These are phyloP conservation scores for Hipparchia sbordonii DNA, from an alignment of 2,888 invertebrate species.

Conservation along the genomic window DNA sequence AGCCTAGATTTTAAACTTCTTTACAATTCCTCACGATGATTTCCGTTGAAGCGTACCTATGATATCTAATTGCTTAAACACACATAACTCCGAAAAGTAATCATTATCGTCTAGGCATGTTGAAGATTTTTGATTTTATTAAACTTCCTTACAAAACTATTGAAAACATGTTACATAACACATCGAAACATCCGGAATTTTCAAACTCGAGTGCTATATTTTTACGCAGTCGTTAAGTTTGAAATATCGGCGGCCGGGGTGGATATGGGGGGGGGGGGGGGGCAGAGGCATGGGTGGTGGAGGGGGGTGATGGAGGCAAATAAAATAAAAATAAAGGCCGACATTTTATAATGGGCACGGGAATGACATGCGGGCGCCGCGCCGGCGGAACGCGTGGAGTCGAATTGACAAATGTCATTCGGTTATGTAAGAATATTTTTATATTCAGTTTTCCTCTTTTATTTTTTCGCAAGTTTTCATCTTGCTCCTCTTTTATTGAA, in stretches of 20 bases:
- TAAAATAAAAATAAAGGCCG: slow-evolving; percentile 82
- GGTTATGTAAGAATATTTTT: slow-evolving; percentile 25
- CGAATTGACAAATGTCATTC: slow-evolving; percentile 33
- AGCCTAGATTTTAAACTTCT: too few relatives aligned
- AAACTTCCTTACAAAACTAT: slow-evolving; percentile 23
- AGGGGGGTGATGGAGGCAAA: slow-evolving; percentile 56
- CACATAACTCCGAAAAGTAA: too few relatives aligned
- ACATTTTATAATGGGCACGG: slow-evolving; percentile 81
- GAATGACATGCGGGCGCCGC: slow-evolving; percentile 82
- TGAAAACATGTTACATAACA: slow-evolving; percentile 28
- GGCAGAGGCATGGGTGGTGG: slow-evolving; percentile 36
- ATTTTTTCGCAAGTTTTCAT: not conserved
- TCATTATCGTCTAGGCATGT: too few relatives aligned
- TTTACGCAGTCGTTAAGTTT: slow-evolving; percentile 80
- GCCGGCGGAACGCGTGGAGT: slow-evolving; percentile 53
- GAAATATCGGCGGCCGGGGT: slow-evolving; percentile 70
- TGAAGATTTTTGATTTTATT: too few relatives aligned
- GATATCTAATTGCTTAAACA: too few relatives aligned
- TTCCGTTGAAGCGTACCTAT: too few relatives aligned
- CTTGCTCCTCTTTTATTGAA: too few relatives aligned
- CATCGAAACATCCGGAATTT: slow-evolving; percentile 54
- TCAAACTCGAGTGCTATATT: slow-evolving; percentile 69
- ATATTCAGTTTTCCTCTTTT: slow-evolving; percentile 5
- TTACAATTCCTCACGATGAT: too few relatives aligned
- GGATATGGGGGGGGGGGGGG: slow-evolving; percentile 36